phyloP scores from a whole-genome alignment of 2,888 invertebrate genomes.

The Heliconius aoede region DNA sequence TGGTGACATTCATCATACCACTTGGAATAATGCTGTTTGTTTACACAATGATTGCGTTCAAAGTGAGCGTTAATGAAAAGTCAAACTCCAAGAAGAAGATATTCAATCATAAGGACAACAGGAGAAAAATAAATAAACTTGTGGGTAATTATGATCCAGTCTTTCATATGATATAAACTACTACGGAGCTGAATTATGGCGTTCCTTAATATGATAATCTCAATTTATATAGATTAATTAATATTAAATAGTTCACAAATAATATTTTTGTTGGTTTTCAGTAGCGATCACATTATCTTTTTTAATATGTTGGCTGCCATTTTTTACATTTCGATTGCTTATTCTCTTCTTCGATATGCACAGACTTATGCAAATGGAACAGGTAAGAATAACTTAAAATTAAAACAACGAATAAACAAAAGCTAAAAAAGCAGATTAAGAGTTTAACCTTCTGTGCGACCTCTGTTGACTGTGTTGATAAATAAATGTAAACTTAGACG shows the following conservation, averaged over 20 bases:
- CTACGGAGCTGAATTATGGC: too few species aligned
- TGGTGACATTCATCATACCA: slow-evolving; percentile 62
- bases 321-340: slow-evolving; percentile 62
- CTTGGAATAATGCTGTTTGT: slow-evolving; percentile 63
- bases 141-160: slow-evolving; percentile 50
- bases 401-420: not conserved
- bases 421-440: too few species aligned
- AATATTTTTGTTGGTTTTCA: slow-evolving; percentile 54
- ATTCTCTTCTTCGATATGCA: slow-evolving; percentile 57
- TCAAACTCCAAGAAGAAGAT: slow-evolving; percentile 54
- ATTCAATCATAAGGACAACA: slow-evolving; percentile 63
- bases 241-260: too few species aligned
- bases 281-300: slow-evolving; percentile 75
- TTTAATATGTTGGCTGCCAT: slow-evolving; percentile 74
- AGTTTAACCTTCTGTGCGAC: too few species aligned
- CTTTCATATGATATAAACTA: too few species aligned
- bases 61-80: slow-evolving; percentile 58
- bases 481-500: too few species aligned
- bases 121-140: slow-evolving; percentile 65
- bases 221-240: too few species aligned
- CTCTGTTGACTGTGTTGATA: too few species aligned
- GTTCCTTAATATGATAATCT: too few species aligned
- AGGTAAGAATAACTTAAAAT: slow-evolving; percentile 52
- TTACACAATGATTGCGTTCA: slow-evolving; percentile 64
- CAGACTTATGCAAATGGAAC: slow-evolving; percentile 53